phyloP scores from a whole-genome alignment of 2,888 invertebrate species.

The Microctonus brassicae region DNA sequence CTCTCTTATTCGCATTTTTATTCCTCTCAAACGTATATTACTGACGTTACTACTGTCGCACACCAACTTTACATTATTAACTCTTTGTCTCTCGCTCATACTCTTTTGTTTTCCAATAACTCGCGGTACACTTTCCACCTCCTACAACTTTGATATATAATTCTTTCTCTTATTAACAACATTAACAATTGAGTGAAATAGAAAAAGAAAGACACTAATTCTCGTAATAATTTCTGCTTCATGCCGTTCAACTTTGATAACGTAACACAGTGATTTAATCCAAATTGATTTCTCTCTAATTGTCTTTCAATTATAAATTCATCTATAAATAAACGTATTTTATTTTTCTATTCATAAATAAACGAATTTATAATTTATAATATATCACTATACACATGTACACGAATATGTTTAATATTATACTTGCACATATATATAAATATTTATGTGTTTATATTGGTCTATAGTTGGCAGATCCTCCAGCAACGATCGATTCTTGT shows the following conservation, averaged over 20 bases:
- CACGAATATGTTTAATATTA: not conserved
- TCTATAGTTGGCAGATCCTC: slow-evolving; percentile 13
- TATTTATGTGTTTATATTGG: not conserved
- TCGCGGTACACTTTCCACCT: not conserved
- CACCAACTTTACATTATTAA: not conserved
- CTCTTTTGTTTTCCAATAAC: not conserved
- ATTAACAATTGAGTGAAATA: slow-evolving; percentile 3
- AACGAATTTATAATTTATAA: not conserved
- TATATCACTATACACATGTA: not conserved
- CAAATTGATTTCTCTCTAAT: not conserved
- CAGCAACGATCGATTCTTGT: slow-evolving; percentile 27
- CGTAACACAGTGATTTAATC: not conserved
- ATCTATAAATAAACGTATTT: no score
- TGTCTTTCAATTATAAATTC: not conserved
- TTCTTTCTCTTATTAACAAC: not conserved
- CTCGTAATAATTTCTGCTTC: slow-evolving; percentile 7
- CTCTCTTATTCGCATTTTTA: slow-evolving; percentile 12
- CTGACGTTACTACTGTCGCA: not conserved
- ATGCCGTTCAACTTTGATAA: slow-evolving; percentile 22
- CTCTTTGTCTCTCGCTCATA: slow-evolving; percentile 23
- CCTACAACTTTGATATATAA: slow-evolving; percentile 9
- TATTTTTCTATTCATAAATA: no score
- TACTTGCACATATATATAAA: slow-evolving; percentile 1
- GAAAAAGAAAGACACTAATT: not conserved
- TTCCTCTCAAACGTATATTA: slow-evolving; percentile 1